phyloP scores from a whole-genome alignment of 2,113 vertebrate genomes.

The Illadopsis cleaveri region DNA sequence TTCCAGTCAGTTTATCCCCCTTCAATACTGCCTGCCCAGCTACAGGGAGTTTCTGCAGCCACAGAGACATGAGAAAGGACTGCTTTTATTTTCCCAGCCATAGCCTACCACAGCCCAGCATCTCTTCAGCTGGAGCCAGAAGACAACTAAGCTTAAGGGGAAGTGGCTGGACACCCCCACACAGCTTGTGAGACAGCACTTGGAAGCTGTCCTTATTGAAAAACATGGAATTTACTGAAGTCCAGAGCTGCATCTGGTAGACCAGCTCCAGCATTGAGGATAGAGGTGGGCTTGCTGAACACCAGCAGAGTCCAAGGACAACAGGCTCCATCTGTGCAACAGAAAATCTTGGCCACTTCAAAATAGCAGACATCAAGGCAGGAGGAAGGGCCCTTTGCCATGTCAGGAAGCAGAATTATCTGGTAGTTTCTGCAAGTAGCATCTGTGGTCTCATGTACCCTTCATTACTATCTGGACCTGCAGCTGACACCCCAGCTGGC shows the following conservation, averaged over 20 bases:
- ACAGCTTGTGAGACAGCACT: not conserved
- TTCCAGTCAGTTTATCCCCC: not conserved
- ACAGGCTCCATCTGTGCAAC: not conserved
- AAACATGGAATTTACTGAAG: not conserved
- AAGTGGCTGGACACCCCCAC: not conserved
- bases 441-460: not conserved
- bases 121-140: not conserved
- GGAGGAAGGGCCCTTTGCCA: not conserved
- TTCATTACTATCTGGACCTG: not conserved
- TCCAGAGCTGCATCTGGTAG: not conserved
- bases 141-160: not conserved
- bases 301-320: not conserved
- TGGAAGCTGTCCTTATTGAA: not conserved
- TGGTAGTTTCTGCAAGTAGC: not conserved
- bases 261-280: not conserved
- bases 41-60: not conserved
- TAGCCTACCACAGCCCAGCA: not conserved
- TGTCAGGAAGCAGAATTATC: not conserved
- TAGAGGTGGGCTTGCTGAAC: not conserved
- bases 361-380: not conserved
- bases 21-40: not conserved
- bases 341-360: not conserved
- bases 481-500: not conserved
- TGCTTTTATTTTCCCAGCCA: constrained; percentile 6
- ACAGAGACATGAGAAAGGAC: constrained; percentile 1